Percentiles rank a stretch among this genome's conserved stretches.
phyloP scores from a whole-genome alignment of 1,140 invertebrate genomes.

The Drosophila erecta region DNA sequence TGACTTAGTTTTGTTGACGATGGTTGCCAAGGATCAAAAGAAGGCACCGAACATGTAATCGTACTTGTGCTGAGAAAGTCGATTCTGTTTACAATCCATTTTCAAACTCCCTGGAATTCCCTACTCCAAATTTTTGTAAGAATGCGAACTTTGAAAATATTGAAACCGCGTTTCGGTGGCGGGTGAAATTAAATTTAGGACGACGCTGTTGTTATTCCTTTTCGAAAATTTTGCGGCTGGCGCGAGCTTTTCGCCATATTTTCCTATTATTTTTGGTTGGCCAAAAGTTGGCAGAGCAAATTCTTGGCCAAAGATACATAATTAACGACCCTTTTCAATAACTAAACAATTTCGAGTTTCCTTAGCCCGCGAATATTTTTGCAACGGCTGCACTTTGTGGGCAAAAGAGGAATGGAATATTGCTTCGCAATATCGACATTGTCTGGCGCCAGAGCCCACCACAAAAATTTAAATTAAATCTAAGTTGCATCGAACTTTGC shows the following conservation, averaged over 20 bases:
- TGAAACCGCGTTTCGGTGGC: slow-evolving; percentile 15
- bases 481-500: slow-evolving; percentile 39
- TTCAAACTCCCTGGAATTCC: slow-evolving; percentile 5
- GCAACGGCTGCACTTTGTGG: slow-evolving; percentile 12
- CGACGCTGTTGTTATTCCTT: slow-evolving; percentile 12
- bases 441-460: slow-evolving; percentile 33
- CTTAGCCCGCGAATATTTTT: slow-evolving; percentile 35
- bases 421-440: slow-evolving; percentile 9
- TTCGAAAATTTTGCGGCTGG: slow-evolving; percentile 23
- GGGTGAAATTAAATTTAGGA: slow-evolving; percentile 24
- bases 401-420: background rate
- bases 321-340: slow-evolving; percentile 53
- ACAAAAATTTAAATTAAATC: slow-evolving; percentile 69
- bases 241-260: slow-evolving; percentile 20
- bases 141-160: slow-evolving; percentile 19
- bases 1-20: slow-evolving; percentile 24
- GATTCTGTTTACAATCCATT: slow-evolving; percentile 45
- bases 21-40: slow-evolving; percentile 15
- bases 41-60: slow-evolving; percentile 31
- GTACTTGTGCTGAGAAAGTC: slow-evolving; percentile 17
- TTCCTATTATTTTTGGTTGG: slow-evolving; percentile 28
- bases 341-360: slow-evolving; percentile 53
- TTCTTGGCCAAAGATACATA: slow-evolving; percentile 44
- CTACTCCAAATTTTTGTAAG: background rate
- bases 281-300: slow-evolving; percentile 21